Conservation (phyloP, 2,888 invertebrate species). For the Thymelicus lineola region DNA sequence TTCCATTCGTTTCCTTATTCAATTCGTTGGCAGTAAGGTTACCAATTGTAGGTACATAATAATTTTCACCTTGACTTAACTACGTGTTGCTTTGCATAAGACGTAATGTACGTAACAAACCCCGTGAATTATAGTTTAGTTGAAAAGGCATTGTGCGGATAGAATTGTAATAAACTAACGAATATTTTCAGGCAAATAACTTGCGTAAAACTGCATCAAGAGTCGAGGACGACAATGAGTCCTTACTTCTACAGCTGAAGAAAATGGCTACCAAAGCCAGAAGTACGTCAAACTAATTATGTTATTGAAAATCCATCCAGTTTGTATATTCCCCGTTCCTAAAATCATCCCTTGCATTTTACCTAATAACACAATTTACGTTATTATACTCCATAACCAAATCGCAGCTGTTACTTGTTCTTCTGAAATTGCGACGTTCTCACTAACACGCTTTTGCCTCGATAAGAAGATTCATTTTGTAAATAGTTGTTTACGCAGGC, state of each 20-base stretch:
- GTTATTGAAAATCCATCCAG: constrained; percentile 68
- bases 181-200: constrained; percentile 91
- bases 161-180: constrained; percentile 63
- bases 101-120: constrained; percentile 48
- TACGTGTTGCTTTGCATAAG: constrained; percentile 50
- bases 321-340: constrained; percentile 59
- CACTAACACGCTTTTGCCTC: constrained; percentile 71
- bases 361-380: constrained; percentile 42
- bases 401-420: constrained; percentile 48
- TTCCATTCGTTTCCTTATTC: constrained; percentile 75
- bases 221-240: constrained; percentile 98
- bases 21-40: constrained; percentile 79
- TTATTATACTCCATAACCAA: constrained; percentile 47
- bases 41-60: constrained; percentile 79
- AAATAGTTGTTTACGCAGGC: constrained; percentile 58
- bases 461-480: constrained; percentile 44
- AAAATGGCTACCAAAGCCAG: constrained; percentile 96
- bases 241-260: constrained; percentile 96
- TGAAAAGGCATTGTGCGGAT: constrained; percentile 51
- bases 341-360: constrained; percentile 45
- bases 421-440: constrained; percentile 60
- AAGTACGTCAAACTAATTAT: constrained; percentile 87
- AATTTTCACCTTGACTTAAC: constrained; percentile 44
- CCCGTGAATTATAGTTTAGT: constrained; percentile 42
- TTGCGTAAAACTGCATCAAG: constrained; percentile 95